These are phyloP conservation scores for Girardinus metallicus DNA, from an alignment of 2,797 vertebrate genomes.

Conservation along the genomic window DNA sequence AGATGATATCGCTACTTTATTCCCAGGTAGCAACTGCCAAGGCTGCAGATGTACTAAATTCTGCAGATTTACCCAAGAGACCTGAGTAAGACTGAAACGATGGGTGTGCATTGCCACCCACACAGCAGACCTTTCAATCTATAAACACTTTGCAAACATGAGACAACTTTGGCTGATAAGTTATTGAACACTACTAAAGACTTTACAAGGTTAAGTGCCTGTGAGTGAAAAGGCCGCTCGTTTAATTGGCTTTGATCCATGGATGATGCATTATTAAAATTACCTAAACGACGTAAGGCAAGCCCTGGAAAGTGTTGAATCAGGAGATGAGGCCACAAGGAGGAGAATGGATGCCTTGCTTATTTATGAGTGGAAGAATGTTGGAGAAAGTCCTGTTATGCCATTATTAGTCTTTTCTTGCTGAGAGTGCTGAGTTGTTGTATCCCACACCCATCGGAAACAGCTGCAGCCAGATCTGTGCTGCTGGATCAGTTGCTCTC, in stretches of 20 bases:
- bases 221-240: slow-evolving; percentile 69
- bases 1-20: slow-evolving; percentile 62
- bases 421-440: slow-evolving; percentile 10
- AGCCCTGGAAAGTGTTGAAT: slow-evolving; percentile 58
- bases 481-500: slow-evolving; percentile 46
- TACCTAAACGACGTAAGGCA: slow-evolving; percentile 48
- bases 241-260: slow-evolving; percentile 80
- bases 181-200: slow-evolving; percentile 73
- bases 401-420: slow-evolving; percentile 8
- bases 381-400: not conserved
- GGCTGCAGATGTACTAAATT: slow-evolving; percentile 44
- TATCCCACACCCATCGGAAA: slow-evolving; percentile 20
- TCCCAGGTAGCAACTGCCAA: slow-evolving; percentile 14
- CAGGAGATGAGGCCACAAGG: slow-evolving; percentile 40
- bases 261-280: slow-evolving; percentile 81
- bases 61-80: slow-evolving; percentile 38
- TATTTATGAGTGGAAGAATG: slow-evolving; percentile 20
- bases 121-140: slow-evolving; percentile 42
- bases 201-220: slow-evolving; percentile 70
- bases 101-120: slow-evolving; percentile 32
- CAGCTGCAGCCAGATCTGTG: slow-evolving; percentile 28
- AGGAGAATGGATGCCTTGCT: slow-evolving; percentile 39
- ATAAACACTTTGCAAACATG: slow-evolving; percentile 55
- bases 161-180: slow-evolving; percentile 63
- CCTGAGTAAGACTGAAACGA: slow-evolving; percentile 43